Percentiles rank a stretch among this genome's conserved stretches.
Conservation (phyloP, 37 sponge, comb jelly and placozoan genomes). For the Beroe ovata region DNA sequence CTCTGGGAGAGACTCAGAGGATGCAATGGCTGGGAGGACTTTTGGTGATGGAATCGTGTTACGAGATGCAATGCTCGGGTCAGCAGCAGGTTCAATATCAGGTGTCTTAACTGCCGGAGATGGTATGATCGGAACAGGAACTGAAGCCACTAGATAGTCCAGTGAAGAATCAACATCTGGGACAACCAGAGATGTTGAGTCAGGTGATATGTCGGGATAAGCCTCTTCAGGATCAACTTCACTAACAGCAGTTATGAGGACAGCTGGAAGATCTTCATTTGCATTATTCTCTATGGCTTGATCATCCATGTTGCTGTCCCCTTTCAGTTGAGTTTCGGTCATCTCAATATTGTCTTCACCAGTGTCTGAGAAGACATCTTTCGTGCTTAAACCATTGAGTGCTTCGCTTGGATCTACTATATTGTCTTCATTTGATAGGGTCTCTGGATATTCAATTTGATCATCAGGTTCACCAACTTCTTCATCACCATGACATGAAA, state of each 20-base stretch:
- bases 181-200: not conserved
- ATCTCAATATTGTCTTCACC: not conserved
- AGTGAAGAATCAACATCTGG: not conserved
- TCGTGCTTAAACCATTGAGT: not conserved
- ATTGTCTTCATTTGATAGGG: not conserved
- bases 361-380: too few species aligned
- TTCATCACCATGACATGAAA: not conserved
- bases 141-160: not conserved
- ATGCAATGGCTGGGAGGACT: not conserved
- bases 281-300: not conserved
- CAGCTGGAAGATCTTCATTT: not conserved
- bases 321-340: not conserved
- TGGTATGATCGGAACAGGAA: not conserved
- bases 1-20: not conserved
- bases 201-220: not conserved
- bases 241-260: not conserved
- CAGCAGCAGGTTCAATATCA: not conserved
- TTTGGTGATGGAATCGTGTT: not conserved
- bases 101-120: not conserved
- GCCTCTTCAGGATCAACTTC: not conserved
- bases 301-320: not conserved
- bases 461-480: not conserved
- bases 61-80: not conserved
- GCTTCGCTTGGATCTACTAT: not conserved
- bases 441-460: not conserved